Evolutionary conservation across 2,113 vertebrate species (phyloP), one percentile per base, ranked within the genome.

Genomic region (Phoxinus phoxinus): DNA sequence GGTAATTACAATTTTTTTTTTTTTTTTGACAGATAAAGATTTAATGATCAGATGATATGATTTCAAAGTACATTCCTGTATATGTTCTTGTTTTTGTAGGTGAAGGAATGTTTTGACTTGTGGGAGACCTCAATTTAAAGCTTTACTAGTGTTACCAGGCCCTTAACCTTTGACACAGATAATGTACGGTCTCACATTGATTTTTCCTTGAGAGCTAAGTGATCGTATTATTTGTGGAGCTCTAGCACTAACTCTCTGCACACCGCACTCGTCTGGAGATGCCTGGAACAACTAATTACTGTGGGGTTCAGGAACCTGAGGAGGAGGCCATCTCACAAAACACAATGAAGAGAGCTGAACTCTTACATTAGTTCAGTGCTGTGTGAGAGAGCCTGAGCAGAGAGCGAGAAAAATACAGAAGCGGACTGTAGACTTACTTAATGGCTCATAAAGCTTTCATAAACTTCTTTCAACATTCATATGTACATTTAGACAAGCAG

Each of bases 381-480:
- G 25, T 77, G 74, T 56, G 27, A 56, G 27, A 77, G 27, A 46
- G 41, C 37, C 71, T 46, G 23, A 25, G 71, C 71, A 44, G 53
- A 59, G 76, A 59, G 3, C 15, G 53, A 59, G 53, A 56, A 79
- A 35, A 23, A 35, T 2, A 58, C 27, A 35, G 41, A n/a, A 77
- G 51, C 46, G 27, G 46, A 41, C 48, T 51, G 48, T 56, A 35
- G 10, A 77, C 19, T 77, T 76, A n/a, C n/a, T 77, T 8, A 77
- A 61, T 25, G 23, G 21, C 32, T 79, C 30, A 25, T 79, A 61
- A 59, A 63, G 78, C 58, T 63, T 80, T 41, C 6, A 79, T 13
- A 59, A 79, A 79, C 53, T 79, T 61, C 12, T 79, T 37, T 48
- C 5, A 74, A 44, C 78, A 80, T 80, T 27, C 12, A 74, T 46